Conservation (phyloP, 1,140 invertebrate genomes). For the Lanistes nyassanus region DNA sequence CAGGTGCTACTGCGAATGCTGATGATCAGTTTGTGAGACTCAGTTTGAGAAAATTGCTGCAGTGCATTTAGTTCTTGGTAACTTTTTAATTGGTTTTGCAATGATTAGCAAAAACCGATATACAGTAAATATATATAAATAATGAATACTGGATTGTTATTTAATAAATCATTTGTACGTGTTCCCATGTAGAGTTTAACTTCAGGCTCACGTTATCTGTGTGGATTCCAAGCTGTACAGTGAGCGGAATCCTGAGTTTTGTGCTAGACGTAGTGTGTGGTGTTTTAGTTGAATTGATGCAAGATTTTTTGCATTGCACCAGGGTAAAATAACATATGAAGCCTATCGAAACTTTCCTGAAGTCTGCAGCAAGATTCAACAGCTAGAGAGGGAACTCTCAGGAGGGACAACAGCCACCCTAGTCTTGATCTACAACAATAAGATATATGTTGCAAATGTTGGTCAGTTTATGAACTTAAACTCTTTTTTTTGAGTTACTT, state of each 20-base stretch:
- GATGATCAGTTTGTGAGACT: no score
- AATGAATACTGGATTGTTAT: no score
- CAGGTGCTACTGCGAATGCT: no score
- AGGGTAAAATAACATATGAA: slow-evolving; percentile 67
- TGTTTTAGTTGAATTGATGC: no score
- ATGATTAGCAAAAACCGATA: no score
- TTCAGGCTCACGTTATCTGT: background rate
- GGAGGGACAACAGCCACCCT: slow-evolving; percentile 83
- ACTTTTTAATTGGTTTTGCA: no score
- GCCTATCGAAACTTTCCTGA: slow-evolving; percentile 67
- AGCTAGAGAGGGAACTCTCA: slow-evolving; percentile 63
- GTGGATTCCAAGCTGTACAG: background rate
- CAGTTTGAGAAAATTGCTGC: no score
- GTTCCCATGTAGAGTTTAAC: no score
- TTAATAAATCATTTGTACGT: no score
- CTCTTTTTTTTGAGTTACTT: background rate
- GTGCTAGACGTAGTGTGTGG: background rate
- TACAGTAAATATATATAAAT: no score
- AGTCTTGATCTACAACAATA: slow-evolving; percentile 78
- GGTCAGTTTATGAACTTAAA: slow-evolving; percentile 54
- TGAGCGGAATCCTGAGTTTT: no score
- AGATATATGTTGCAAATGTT: slow-evolving; percentile 86
- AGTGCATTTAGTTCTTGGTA: no score
- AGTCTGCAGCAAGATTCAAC: slow-evolving; percentile 63
- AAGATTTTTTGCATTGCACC: slow-evolving; percentile 16